Percentiles rank a stretch among this genome's conserved stretches.
Evolutionary conservation across 2,797 vertebrate genomes (phyloP).

Genomic region (Sebastes reedi): DNA sequence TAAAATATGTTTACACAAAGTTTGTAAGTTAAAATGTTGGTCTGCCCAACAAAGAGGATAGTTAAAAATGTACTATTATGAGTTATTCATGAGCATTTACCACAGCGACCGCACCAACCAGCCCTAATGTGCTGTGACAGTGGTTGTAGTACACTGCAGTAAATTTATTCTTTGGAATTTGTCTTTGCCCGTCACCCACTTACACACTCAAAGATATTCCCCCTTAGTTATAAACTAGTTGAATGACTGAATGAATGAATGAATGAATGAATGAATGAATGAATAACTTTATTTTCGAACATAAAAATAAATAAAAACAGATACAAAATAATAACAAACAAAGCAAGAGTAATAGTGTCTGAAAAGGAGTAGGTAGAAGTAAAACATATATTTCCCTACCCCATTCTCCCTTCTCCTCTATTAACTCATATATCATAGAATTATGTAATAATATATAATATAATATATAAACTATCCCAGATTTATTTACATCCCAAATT

Average conservation of each 20-base stretch:
- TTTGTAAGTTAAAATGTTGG: background rate
- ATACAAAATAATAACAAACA: no score
- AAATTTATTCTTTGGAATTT: background rate
- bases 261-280: no score
- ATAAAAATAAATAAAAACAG: no score
- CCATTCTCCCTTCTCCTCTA: no score
- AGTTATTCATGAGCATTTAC: background rate
- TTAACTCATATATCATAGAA: rapidly evolving
- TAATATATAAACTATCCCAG: no score
- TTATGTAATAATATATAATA: no score
- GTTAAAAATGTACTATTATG: background rate
- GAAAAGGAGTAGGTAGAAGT: no score
- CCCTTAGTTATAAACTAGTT: background rate
- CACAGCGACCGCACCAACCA: background rate
- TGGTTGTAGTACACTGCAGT: background rate
- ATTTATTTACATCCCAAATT: no score
- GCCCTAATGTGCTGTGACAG: background rate
- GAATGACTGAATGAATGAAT: no score
- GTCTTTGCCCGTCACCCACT: background rate
- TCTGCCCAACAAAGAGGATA: no score
- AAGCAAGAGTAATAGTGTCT: rapidly evolving
- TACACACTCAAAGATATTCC: background rate
- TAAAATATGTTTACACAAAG: background rate
- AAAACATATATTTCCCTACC: no score
- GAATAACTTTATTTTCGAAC: no score